Base-by-base conservation (phyloP, 2,797 vertebrate genomes). In the Oreochromis mossambicus region DNA sequence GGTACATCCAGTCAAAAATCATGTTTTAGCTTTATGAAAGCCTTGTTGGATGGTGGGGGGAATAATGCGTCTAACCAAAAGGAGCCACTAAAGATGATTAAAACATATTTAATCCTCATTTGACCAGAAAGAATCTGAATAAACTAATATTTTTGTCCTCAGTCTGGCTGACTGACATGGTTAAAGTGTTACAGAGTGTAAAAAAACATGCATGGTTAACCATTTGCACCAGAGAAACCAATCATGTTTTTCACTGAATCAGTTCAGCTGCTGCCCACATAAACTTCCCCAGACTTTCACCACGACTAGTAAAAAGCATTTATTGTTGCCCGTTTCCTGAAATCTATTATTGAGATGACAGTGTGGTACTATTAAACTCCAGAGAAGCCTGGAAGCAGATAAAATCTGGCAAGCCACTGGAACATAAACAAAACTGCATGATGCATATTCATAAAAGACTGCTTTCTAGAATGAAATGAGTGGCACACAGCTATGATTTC, bases 391-490 rank as follows among this genome's bases (percentile, higher is more conserved):
- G 70, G 82, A 91, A 77, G 58, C 55, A 56, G 61, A 89, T 86
- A 26, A 82, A 90, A 91, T 88, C 34, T 73, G 58, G 77, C 51
- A 82, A 80, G 82, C 77, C 32, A 79, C 61, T 76, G 83, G 70
- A 87, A 88, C 55, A 79, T 70, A 86, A 84, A 90, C 55, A 89
- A 78, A 88, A 82, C 66, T 50, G 78, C 54, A 43, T 58, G 70
- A 73, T 79, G 46, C 68, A 82, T 88, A 84, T 90, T 91, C 78
- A 87, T 80, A 83, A 85, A 80, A 86, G 66, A 70, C 50, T 75
- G 46, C 86, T 84, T 54, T 86, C 66, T 38, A 79, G 58, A 41
- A 76, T 54, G 73, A 84, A 90, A 86, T 19, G 38, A 82, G 70
- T 34, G 32, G 48, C 34, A 52, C 79, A 81, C 15, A 63, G 75